A percentile compares a stretch with the other conserved stretches of the same genome.
These are phyloP conservation scores for Coptotermes formosanus DNA, from an alignment of 1,140 invertebrate species.

Conservation along the genomic window DNA sequence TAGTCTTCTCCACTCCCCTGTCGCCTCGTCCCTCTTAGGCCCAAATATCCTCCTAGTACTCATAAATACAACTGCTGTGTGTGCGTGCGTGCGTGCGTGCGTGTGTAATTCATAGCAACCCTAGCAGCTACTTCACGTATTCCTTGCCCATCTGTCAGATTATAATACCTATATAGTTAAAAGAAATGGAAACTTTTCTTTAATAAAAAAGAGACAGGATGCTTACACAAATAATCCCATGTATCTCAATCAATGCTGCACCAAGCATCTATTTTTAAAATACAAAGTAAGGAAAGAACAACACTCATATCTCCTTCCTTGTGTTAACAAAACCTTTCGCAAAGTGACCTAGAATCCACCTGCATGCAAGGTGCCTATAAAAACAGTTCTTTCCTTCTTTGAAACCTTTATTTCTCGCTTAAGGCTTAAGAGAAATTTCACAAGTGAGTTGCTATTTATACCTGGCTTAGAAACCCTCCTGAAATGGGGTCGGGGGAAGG, in stretches of 20 bases:
- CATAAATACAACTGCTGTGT: no score
- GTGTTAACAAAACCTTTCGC: slow-evolving; percentile 5
- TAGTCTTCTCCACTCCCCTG: no score
- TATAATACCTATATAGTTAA: neutral
- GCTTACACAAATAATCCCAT: neutral
- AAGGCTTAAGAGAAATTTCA: neutral
- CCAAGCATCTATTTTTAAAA: neutral
- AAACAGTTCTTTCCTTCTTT: neutral
- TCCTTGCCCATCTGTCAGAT: neutral
- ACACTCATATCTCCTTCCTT: neutral
- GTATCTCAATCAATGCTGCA: neutral
- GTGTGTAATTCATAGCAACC: no score
- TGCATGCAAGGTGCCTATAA: neutral
- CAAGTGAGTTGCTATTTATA: neutral
- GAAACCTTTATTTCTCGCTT: neutral
- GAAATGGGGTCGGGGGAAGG: neutral
- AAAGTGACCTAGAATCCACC: neutral
- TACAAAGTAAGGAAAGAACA: neutral
- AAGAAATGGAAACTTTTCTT: neutral
- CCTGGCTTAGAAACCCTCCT: neutral
- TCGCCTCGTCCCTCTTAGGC: no score
- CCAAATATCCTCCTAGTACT: no score
- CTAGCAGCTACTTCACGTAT: no score
- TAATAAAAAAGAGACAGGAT: neutral
- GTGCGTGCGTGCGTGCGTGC: no score